Conservation (phyloP, 2,888 invertebrate genomes). For the Dione juno region DNA sequence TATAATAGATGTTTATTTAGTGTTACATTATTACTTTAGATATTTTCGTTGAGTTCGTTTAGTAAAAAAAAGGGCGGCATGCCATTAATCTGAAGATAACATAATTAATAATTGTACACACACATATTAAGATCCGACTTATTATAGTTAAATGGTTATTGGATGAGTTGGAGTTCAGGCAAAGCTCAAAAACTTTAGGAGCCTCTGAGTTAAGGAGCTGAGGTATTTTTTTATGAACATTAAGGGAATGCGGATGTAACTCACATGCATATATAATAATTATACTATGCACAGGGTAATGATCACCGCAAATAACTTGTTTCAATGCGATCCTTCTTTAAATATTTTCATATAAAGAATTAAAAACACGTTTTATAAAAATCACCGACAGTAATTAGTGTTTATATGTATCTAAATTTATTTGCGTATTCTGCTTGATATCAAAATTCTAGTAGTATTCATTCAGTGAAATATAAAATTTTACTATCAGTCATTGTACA, state of each 20-base stretch:
- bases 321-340: background rate
- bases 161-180: too few species aligned
- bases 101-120: too few species aligned
- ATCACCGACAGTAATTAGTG: background rate
- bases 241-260: conserved; percentile 11
- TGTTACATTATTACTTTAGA: too few species aligned
- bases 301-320: background rate
- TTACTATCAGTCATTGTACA: background rate
- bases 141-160: background rate
- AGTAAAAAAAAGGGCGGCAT: too few species aligned
- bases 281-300: conserved; percentile 3
- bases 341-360: background rate
- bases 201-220: background rate
- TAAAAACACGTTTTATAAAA: background rate
- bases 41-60: too few species aligned
- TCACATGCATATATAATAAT: background rate
- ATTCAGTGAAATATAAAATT: background rate
- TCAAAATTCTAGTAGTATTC: background rate
- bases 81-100: too few species aligned
- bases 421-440: background rate
- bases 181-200: background rate
- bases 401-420: background rate
- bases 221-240: background rate
- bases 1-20: too few species aligned
- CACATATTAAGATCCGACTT: too few species aligned